These are phyloP conservation scores for Characodon lateralis DNA, from an alignment of 2,797 vertebrate genomes.

Conservation along the genomic window DNA sequence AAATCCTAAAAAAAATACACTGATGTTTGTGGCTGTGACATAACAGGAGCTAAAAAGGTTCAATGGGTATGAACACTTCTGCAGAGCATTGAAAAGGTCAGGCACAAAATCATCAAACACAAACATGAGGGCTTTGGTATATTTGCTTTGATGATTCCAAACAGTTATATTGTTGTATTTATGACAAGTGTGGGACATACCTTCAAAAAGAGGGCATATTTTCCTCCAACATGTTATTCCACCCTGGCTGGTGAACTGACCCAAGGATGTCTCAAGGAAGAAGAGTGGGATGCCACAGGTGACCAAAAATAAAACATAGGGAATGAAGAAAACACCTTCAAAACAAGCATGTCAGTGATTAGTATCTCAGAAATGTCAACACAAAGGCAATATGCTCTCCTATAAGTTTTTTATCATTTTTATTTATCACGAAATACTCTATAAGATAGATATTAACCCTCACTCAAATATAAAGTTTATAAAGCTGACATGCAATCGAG, in stretches of 20 bases:
- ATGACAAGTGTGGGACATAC: constrained; percentile 34
- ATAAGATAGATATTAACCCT: not conserved
- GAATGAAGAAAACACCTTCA: constrained; percentile 82
- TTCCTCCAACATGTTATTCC: constrained; percentile 83
- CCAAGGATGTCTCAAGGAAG: constrained; percentile 82
- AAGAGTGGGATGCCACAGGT: constrained; percentile 83
- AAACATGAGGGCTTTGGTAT: not conserved
- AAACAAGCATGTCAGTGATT: constrained; percentile 23
- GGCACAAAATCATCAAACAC: too few relatives aligned
- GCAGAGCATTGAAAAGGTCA: too few relatives aligned
- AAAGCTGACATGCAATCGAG: not conserved
- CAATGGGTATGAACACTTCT: too few relatives aligned
- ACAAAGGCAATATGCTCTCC: not conserved
- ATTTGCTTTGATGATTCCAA: not conserved
- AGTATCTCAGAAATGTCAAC: not conserved
- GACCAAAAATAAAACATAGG: constrained; percentile 81
- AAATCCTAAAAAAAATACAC: too few relatives aligned
- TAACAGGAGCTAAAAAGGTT: too few relatives aligned
- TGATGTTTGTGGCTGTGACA: too few relatives aligned
- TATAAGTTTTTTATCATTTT: not conserved
- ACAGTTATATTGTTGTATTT: not conserved
- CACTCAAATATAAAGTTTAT: not conserved
- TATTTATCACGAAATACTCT: not conserved
- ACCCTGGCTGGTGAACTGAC: constrained; percentile 83
- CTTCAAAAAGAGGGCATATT: constrained; percentile 83